Percentiles rank a stretch among this genome's conserved stretches.
phyloP scores from a whole-genome alignment of 1,140 invertebrate species.

The Vanessa tameamea region DNA sequence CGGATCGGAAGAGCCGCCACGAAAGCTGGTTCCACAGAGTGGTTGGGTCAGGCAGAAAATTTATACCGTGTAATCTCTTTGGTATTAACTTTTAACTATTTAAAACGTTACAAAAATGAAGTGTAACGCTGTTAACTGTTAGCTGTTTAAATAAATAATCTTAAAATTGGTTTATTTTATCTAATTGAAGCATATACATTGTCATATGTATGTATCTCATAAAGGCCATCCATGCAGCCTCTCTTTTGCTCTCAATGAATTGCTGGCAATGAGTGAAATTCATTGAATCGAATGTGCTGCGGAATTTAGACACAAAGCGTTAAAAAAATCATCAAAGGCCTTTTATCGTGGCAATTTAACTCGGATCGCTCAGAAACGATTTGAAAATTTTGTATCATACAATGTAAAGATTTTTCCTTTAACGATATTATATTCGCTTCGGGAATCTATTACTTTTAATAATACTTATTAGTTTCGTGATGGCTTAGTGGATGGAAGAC shows the following conservation, averaged over 20 bases:
- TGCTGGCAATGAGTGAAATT: slow-evolving; percentile 35
- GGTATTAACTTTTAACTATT: no score
- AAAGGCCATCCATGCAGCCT: slow-evolving; percentile 33
- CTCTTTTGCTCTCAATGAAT: slow-evolving; percentile 30
- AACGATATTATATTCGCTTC: background rate
- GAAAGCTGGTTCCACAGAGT: no score
- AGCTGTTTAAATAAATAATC: no score
- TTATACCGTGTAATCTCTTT: no score
- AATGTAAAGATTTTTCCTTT: background rate
- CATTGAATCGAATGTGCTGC: slow-evolving; percentile 35
- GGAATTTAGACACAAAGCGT: slow-evolving; percentile 31
- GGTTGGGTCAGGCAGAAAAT: no score
- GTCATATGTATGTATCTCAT: slow-evolving; percentile 33
- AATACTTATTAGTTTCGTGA: background rate
- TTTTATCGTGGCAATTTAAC: slow-evolving; percentile 12
- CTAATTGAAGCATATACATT: background rate
- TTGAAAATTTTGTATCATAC: slow-evolving; percentile 7
- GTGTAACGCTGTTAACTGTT: no score
- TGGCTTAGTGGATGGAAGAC: background rate
- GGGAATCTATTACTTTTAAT: background rate
- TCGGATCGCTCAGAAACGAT: background rate
- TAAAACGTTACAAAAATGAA: no score
- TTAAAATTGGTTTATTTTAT: background rate
- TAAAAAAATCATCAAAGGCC: slow-evolving; percentile 31
- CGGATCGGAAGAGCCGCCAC: no score